These are phyloP conservation scores for Labia minor DNA, from an alignment of 2,888 invertebrate genomes.

Conservation along the genomic window DNA sequence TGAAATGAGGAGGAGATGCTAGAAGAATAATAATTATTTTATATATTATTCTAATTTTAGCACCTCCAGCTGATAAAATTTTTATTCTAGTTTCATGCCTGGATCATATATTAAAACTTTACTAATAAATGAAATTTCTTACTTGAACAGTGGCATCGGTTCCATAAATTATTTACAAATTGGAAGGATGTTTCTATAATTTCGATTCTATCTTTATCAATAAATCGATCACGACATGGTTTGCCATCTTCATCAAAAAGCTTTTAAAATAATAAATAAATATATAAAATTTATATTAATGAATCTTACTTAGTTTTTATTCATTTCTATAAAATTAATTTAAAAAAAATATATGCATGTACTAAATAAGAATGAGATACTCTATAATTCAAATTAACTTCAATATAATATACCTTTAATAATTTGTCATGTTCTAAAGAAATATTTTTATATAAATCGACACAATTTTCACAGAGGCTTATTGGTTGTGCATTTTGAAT, in stretches of 20 bases:
- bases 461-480: conserved; percentile 48
- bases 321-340: no score
- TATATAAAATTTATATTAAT: conserved; percentile 18
- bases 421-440: conserved; percentile 40
- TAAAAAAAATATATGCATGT: no score
- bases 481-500: conserved; percentile 46
- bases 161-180: conserved; percentile 47
- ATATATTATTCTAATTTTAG: no score
- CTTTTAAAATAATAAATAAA: no score
- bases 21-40: no score
- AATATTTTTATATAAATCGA: conserved; percentile 43
- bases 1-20: no score
- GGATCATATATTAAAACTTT: no score
- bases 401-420: neutral
- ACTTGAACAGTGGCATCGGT: conserved; percentile 53
- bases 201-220: conserved; percentile 52
- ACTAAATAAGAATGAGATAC: no score
- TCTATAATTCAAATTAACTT: no score
- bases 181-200: conserved; percentile 46
- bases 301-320: no score
- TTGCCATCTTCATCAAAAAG: conserved; percentile 41
- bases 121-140: conserved; percentile 29
- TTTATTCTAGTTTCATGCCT: no score
- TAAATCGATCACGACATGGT: conserved; percentile 44
- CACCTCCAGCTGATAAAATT: no score